Evolutionary conservation across 2,113 vertebrate genomes (phyloP).

Genomic region (Leptodactylus fuscus): DNA sequence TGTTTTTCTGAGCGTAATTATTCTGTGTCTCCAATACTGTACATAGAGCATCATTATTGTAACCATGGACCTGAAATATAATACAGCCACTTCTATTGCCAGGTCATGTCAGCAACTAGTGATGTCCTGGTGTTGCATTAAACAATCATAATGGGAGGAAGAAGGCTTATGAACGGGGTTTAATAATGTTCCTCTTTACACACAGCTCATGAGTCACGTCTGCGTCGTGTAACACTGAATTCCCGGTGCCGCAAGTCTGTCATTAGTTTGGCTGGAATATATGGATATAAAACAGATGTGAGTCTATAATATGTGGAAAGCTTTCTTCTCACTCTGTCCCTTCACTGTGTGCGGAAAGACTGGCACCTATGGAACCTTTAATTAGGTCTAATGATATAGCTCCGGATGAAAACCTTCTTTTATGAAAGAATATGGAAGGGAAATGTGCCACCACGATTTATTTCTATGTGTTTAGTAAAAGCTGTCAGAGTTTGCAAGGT

Average conservation of each 20-base stretch:
- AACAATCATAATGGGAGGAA: not conserved
- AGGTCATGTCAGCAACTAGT: not conserved
- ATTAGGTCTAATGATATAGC: constrained; percentile 73
- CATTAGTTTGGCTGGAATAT: constrained; percentile 33
- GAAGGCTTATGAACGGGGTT: not conserved
- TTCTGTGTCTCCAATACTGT: no score
- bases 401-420: constrained; percentile 38
- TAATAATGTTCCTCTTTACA: constrained; percentile 62
- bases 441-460: not conserved
- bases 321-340: constrained; percentile 60
- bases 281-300: constrained; percentile 64
- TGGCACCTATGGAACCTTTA: constrained; percentile 73
- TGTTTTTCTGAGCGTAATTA: no score
- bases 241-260: constrained; percentile 14
- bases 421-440: constrained; percentile 5
- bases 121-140: not conserved
- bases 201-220: constrained; percentile 25
- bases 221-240: constrained; percentile 2
- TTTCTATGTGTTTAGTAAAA: constrained; percentile 40
- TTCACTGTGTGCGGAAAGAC: constrained; percentile 65
- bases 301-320: constrained; percentile 60
- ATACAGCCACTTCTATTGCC: not conserved
- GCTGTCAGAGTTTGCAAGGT: constrained; percentile 15
- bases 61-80: not conserved
- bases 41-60: not conserved